Evolutionary conservation across 2,888 invertebrate genomes (phyloP).

Genomic region (Empis livida): DNA sequence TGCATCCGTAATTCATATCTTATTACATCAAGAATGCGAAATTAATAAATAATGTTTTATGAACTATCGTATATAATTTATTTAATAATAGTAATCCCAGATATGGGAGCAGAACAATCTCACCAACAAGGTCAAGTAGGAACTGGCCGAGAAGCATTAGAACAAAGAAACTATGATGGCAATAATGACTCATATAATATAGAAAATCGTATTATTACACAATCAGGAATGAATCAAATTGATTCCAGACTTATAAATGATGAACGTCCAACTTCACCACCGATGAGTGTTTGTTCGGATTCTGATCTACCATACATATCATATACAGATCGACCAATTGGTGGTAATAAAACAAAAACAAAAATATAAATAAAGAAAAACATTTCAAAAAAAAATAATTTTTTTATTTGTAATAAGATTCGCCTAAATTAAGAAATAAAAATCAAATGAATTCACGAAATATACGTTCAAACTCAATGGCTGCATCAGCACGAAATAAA

Average conservation of each 20-base stretch:
- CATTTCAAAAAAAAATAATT: not conserved
- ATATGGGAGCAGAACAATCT: slow-evolving; percentile 52
- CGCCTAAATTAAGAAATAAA: slow-evolving; percentile 62
- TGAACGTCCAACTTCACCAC: slow-evolving; percentile 60
- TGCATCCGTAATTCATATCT: no score
- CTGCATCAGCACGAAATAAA: slow-evolving; percentile 3
- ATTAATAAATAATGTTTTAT: no score
- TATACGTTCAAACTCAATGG: slow-evolving; percentile 11
- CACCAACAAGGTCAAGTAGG: slow-evolving; percentile 31
- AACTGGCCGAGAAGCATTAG: slow-evolving; percentile 26
- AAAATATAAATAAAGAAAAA: not conserved
- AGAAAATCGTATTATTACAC: slow-evolving; percentile 7
- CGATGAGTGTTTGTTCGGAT: slow-evolving; percentile 78
- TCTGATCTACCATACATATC: slow-evolving; percentile 84
- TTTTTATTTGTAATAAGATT: slow-evolving; percentile 43
- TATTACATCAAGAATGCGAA: no score
- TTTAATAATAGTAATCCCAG: no score
- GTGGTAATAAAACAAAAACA: slow-evolving; percentile 40
- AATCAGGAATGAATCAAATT: slow-evolving; percentile 15
- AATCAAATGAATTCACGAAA: slow-evolving; percentile 14
- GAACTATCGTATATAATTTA: no score
- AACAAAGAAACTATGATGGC: slow-evolving; percentile 10
- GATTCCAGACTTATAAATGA: slow-evolving; percentile 20
- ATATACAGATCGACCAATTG: slow-evolving; percentile 80
- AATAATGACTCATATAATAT: not conserved